Conservation (phyloP, 2,113 vertebrate species). For the Lagenorhynchus albirostris region DNA sequence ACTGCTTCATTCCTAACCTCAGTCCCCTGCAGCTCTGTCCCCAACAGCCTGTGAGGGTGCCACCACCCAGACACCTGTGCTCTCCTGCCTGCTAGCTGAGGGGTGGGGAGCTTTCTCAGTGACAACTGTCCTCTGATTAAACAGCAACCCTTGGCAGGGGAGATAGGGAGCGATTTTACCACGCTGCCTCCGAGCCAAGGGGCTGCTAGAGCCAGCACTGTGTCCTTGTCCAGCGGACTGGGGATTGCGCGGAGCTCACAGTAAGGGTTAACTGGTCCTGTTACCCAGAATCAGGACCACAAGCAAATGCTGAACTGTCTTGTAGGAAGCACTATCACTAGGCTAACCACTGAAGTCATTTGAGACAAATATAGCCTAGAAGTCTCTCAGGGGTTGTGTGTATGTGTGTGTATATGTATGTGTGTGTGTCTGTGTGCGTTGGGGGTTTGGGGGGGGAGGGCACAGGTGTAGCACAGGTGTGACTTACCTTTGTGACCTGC, state of each 20-base stretch:
- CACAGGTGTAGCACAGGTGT: background rate
- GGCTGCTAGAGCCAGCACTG: background rate
- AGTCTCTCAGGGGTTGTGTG: no score
- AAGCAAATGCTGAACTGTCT: background rate
- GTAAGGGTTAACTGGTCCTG: background rate
- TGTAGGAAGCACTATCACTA: background rate
- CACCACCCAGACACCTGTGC: background rate
- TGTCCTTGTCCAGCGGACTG: background rate
- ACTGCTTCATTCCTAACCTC: background rate
- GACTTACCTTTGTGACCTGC: background rate
- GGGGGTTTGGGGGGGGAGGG: background rate
- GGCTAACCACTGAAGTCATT: background rate
- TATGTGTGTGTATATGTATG: background rate
- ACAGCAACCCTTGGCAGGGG: no score
- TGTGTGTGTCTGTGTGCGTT: background rate
- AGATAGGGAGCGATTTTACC: accelerated
- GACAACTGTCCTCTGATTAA: background rate
- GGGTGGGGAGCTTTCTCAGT: background rate
- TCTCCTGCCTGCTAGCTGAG: no score
- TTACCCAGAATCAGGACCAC: background rate
- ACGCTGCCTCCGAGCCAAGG: background rate
- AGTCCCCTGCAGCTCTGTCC: background rate
- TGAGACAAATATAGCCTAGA: background rate
- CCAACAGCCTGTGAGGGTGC: background rate
- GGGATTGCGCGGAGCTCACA: background rate